Evolutionary conservation across 2,113 vertebrate genomes (phyloP).

Genomic region (Melanerpes formicivorus): DNA sequence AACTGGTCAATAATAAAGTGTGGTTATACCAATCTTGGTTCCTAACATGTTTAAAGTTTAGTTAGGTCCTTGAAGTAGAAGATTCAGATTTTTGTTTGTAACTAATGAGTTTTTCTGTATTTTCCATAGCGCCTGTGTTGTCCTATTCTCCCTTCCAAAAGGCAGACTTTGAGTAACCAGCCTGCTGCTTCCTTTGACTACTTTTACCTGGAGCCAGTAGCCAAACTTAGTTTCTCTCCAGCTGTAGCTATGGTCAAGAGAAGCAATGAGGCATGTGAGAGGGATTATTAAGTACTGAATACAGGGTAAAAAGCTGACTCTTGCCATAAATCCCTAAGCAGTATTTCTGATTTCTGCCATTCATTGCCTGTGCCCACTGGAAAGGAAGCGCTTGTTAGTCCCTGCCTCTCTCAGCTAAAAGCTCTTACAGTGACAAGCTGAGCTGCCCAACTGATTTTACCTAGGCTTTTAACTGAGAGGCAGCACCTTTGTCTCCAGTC

Average conservation of each 20-base stretch:
- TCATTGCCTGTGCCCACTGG: neutral
- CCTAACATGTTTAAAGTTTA: conserved; percentile 64
- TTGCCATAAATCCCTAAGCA: neutral
- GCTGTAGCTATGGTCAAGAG: neutral
- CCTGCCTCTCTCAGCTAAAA: neutral
- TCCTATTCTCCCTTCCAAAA: neutral
- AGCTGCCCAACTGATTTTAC: neutral
- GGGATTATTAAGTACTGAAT: neutral
- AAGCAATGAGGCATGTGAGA: neutral
- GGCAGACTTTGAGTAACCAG: neutral
- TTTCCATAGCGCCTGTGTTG: neutral
- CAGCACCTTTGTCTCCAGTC: neutral
- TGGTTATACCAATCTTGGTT: conserved; percentile 59
- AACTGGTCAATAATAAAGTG: conserved; percentile 65
- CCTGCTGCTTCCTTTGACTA: neutral
- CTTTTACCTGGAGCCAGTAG: neutral
- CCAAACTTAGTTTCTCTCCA: neutral
- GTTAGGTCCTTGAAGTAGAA: conserved; percentile 46
- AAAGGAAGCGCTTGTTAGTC: neutral
- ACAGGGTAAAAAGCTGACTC: neutral
- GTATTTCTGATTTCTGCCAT: neutral
- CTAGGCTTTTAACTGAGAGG: neutral
- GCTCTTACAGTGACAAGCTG: neutral
- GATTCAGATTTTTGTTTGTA: neutral
- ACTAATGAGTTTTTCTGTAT: neutral